Conservation (phyloP, 2,113 vertebrate genomes). For the Neomonachus schauinslandi region DNA sequence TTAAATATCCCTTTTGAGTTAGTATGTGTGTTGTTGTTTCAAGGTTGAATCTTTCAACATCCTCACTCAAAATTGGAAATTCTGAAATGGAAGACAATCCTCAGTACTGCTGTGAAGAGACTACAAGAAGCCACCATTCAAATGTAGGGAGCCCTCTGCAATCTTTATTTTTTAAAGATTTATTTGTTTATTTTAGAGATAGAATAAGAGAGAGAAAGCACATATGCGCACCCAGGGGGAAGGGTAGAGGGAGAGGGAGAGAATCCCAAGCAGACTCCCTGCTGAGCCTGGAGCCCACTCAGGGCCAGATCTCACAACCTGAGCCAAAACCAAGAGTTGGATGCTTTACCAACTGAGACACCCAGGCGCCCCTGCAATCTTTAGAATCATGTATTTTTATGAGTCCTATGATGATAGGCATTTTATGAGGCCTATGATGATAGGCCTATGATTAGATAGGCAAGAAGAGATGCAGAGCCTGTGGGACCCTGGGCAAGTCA, state of each 20-base stretch:
- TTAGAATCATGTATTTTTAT: neutral
- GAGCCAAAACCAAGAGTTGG: neutral
- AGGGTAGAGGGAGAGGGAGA: neutral
- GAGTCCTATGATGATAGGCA: neutral
- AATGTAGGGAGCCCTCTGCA: constrained; percentile 70
- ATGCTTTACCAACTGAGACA: neutral
- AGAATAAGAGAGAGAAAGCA: neutral
- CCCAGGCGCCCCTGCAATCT: neutral
- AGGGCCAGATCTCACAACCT: neutral
- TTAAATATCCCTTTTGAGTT: neutral
- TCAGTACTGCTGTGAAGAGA: constrained; percentile 78
- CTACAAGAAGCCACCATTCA: constrained; percentile 76
- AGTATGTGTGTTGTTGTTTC: constrained; percentile 24
- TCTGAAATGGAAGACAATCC: constrained; percentile 77
- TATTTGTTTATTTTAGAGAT: neutral
- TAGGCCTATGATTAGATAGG: too few species aligned
- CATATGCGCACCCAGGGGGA: neutral
- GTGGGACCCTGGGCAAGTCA: neutral
- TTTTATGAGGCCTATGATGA: neutral
- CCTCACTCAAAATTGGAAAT: constrained; percentile 73
- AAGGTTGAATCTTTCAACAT: constrained; percentile 85
- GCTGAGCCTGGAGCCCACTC: neutral
- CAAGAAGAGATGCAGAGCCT: neutral
- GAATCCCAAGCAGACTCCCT: neutral
- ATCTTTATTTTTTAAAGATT: neutral